Evolutionary conservation across 2,888 invertebrate species (phyloP).

Genomic region (Andrena chrysosceles): DNA sequence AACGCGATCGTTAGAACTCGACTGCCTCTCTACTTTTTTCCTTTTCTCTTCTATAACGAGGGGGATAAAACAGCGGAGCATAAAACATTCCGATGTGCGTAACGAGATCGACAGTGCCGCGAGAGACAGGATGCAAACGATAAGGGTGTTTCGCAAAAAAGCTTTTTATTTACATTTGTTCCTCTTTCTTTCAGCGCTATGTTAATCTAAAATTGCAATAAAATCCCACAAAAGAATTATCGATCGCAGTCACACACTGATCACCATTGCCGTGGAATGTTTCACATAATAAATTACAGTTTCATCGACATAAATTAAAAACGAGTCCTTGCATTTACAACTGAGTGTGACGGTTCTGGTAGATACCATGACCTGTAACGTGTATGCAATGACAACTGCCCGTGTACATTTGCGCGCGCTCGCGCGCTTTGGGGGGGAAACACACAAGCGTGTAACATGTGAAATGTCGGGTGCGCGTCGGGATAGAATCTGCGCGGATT

Average conservation of each 20-base stretch:
- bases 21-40: background rate
- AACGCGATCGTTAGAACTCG: background rate
- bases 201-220: constrained; percentile 74
- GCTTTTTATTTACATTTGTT: constrained; percentile 76
- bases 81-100: background rate
- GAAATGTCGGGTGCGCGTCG: constrained; percentile 55
- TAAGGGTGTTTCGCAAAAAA: constrained; percentile 70
- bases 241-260: constrained; percentile 67
- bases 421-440: too few relatives aligned
- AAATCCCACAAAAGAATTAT: constrained; percentile 68
- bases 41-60: background rate
- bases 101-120: background rate
- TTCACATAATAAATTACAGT: constrained; percentile 73
- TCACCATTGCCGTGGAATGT: constrained; percentile 71
- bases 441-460: constrained; percentile 25
- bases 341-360: constrained; percentile 31
- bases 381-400: background rate
- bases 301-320: constrained; percentile 70
- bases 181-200: constrained; percentile 67
- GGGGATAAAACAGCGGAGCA: background rate
- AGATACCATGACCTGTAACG: constrained; percentile 7
- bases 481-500: constrained; percentile 56
- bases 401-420: too few relatives aligned
- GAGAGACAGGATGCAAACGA: constrained; percentile 28
- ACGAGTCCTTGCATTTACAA: constrained; percentile 71